Conservation (phyloP, 2,888 invertebrate genomes). For the Ernsta delagoae region DNA sequence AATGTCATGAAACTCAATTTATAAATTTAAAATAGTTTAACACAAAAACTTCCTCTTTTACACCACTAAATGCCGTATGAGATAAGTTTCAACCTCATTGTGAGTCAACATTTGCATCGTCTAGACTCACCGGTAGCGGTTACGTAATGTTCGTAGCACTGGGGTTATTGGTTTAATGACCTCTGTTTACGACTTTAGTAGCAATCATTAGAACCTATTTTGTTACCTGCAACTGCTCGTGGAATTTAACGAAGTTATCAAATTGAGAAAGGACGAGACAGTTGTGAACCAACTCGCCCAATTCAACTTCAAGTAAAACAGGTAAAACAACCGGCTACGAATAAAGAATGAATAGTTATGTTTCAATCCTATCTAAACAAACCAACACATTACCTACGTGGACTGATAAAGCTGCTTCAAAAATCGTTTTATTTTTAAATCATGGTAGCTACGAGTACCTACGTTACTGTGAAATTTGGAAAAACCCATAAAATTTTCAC, state of each 20-base stretch:
- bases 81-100: constrained; percentile 11
- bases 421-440: neutral
- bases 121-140: constrained; percentile 19
- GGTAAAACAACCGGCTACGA: too few species aligned
- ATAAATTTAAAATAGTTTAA: neutral
- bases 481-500: constrained; percentile 15
- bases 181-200: constrained; percentile 2
- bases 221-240: neutral
- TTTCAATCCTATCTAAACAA: too few species aligned
- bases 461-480: neutral
- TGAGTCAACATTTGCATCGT: constrained; percentile 12
- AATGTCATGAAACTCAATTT: too few species aligned
- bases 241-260: too few species aligned
- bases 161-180: constrained; percentile 22
- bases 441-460: too few species aligned
- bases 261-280: too few species aligned
- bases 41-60: neutral
- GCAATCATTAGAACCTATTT: neutral
- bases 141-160: constrained; percentile 15
- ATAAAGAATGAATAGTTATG: too few species aligned
- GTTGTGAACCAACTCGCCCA: too few species aligned
- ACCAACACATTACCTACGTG: too few species aligned
- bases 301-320: too few species aligned
- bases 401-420: neutral
- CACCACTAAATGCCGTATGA: neutral